These are phyloP conservation scores for Calyptommatus sinebrachiatus DNA, from an alignment of 2,113 vertebrate species.

Conservation along the genomic window DNA sequence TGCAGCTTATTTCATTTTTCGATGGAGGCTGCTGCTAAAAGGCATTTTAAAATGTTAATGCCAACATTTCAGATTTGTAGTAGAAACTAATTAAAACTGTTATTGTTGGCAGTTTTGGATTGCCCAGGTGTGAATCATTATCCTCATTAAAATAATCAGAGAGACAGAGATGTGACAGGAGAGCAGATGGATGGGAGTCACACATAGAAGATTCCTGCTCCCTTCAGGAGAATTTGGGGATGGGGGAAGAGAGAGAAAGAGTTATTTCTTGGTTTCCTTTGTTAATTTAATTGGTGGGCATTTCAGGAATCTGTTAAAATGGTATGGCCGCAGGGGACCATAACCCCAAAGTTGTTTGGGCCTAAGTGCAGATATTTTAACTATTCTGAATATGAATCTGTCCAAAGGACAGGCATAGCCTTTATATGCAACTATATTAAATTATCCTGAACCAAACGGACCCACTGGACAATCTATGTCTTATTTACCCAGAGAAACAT, in stretches of 20 bases:
- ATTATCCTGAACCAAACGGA: background rate
- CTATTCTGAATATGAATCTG: background rate
- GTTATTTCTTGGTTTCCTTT: background rate
- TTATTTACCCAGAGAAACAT: background rate
- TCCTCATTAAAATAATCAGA: conserved; percentile 75
- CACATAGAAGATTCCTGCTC: conserved; percentile 9
- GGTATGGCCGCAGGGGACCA: background rate
- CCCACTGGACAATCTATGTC: background rate
- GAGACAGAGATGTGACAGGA: conserved; percentile 66
- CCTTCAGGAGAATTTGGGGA: background rate
- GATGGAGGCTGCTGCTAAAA: conserved; percentile 40
- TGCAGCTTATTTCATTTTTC: background rate
- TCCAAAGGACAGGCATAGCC: too few relatives aligned
- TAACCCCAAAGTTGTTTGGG: background rate
- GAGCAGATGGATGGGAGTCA: conserved; percentile 65
- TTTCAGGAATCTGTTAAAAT: background rate
- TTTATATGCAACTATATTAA: background rate
- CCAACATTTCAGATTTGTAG: conserved; percentile 67
- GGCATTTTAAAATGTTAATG: conserved; percentile 67
- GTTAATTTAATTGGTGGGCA: too few relatives aligned
- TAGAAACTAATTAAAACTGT: conserved; percentile 74
- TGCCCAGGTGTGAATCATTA: conserved; percentile 76
- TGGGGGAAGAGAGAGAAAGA: background rate
- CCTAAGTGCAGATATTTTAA: background rate
- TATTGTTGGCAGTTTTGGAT: conserved; percentile 71